Conservation (phyloP, 2,113 vertebrate species). For the Gallinago paraguaiae region DNA sequence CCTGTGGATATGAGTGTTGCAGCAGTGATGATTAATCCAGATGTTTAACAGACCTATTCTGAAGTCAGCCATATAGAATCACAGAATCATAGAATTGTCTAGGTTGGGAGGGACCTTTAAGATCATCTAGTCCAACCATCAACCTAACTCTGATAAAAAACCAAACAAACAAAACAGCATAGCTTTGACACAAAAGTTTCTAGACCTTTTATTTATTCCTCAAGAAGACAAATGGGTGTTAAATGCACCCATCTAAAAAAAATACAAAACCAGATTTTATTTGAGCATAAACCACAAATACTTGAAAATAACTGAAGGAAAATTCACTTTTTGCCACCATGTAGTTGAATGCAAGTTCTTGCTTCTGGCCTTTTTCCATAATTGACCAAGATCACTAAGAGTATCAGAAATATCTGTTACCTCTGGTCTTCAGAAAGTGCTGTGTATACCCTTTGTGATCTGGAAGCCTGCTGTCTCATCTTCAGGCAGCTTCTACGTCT, state of each 20-base stretch:
- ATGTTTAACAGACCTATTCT: neutral
- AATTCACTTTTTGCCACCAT: neutral
- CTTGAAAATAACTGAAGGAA: neutral
- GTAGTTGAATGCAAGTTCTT: neutral
- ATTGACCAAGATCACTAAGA: rapidly evolving
- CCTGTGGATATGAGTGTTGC: neutral
- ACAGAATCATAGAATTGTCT: too few species aligned
- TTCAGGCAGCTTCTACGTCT: neutral
- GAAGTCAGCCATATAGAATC: neutral
- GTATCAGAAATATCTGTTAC: neutral
- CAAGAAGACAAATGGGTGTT: neutral
- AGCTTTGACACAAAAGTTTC: neutral
- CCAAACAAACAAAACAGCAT: neutral
- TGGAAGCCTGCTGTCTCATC: neutral
- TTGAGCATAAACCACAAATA: neutral
- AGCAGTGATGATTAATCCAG: neutral
- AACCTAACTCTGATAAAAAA: too few species aligned
- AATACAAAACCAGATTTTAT: neutral
- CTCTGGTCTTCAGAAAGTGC: neutral
- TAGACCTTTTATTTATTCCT: neutral
- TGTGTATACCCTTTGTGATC: too few species aligned
- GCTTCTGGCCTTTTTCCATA: neutral
- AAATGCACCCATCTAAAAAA: neutral
- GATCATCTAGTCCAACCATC: too few species aligned
- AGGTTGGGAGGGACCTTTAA: too few species aligned